phyloP scores from a whole-genome alignment of 2,888 invertebrate genomes.

The Macrophya alboannulata region DNA sequence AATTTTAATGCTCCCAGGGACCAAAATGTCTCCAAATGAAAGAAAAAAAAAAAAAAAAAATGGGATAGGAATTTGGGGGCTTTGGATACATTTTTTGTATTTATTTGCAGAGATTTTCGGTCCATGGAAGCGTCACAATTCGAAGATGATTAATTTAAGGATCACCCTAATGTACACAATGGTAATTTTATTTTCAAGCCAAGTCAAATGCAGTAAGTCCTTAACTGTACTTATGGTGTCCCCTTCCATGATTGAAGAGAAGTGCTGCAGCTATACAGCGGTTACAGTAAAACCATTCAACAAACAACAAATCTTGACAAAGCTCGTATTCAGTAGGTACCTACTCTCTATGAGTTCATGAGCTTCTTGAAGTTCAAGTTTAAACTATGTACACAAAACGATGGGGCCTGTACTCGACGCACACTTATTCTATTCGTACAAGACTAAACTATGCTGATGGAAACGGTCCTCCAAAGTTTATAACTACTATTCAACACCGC shows the following conservation, averaged over 20 bases:
- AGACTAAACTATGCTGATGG: conserved; percentile 28
- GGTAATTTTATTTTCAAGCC: background rate
- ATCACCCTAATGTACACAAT: background rate
- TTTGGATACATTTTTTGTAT: too few species aligned
- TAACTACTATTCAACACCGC: background rate
- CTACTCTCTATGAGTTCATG: background rate
- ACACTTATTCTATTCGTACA: background rate
- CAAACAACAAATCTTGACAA: background rate
- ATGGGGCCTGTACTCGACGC: background rate
- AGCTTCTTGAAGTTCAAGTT: conserved; percentile 18
- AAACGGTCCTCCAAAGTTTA: conserved; percentile 16
- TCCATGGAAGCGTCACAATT: too few species aligned
- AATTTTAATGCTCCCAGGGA: too few species aligned
- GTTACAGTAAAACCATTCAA: background rate
- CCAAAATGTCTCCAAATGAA: too few species aligned
- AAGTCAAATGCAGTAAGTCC: background rate
- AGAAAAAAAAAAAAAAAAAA: too few species aligned
- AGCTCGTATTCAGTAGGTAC: conserved; percentile 36
- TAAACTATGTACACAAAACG: conserved; percentile 15
- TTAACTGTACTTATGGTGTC: background rate
- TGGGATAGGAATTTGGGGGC: too few species aligned
- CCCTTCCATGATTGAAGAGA: background rate
- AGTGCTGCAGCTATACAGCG: background rate
- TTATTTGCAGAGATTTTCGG: too few species aligned
- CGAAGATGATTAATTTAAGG: too few species aligned